phyloP scores from a whole-genome alignment of 2,888 invertebrate genomes.

The Pterostichus madidus region DNA sequence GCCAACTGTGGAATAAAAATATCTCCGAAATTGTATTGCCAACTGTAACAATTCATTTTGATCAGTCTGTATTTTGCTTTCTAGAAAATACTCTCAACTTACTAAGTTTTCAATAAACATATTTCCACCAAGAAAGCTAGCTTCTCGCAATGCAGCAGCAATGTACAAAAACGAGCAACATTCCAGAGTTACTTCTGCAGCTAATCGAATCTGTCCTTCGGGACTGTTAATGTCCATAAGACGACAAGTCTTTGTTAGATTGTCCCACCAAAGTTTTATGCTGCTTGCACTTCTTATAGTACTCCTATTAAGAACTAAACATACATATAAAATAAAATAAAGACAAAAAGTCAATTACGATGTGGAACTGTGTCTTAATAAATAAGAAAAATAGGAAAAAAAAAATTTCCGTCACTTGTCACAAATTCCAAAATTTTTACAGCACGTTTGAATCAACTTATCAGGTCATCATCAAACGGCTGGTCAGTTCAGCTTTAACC shows the following conservation, averaged over 20 bases:
- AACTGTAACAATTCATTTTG: no score
- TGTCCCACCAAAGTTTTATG: slow-evolving; percentile 86
- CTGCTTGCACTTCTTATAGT: not conserved
- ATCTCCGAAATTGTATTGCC: no score
- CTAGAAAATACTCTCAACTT: slow-evolving; percentile 72
- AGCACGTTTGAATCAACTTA: no score
- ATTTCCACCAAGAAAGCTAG: slow-evolving; percentile 92
- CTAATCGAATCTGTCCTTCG: slow-evolving; percentile 84
- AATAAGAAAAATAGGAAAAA: no score
- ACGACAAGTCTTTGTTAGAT: slow-evolving; percentile 85
- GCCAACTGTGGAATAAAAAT: no score
- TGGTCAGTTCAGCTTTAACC: no score
- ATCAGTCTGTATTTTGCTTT: no score
- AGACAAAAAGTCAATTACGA: no score
- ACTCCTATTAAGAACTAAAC: slow-evolving; percentile 4
- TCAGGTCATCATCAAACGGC: no score
- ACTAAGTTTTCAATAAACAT: slow-evolving; percentile 98
- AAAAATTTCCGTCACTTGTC: no score
- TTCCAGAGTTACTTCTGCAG: slow-evolving; percentile 88
- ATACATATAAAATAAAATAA: not conserved
- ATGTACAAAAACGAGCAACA: slow-evolving; percentile 92
- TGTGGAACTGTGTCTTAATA: no score
- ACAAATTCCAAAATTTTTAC: no score
- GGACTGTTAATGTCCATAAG: slow-evolving; percentile 82
- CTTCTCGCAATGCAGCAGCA: slow-evolving; percentile 90